Evolutionary conservation across 2,888 invertebrate species (phyloP), one percentile per base, ranked within the genome.

Genomic region (Drosophila testacea): DNA sequence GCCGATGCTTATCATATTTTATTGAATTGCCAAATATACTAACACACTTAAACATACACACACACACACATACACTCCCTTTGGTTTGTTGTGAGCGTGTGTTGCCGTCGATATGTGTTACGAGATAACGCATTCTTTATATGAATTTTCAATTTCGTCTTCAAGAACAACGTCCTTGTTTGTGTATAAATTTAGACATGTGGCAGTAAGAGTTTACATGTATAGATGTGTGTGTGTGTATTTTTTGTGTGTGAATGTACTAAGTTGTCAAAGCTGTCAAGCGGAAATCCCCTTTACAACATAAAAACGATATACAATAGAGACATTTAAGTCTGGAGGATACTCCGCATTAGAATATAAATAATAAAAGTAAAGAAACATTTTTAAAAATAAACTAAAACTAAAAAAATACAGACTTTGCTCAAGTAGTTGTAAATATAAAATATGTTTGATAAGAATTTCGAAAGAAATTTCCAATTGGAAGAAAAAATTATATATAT

Each of bases 221-320:
- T 66, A 52, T 42, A 36, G 47, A 27, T 46, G 4, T 46, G 61
- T 38, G 6, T 50, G 67, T 41, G 28, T 56, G n/a, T 39, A 46
- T 48, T 13, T 61, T 41, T 7, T 52, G 67, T 50, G 54, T 69
- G 55, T 66, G 54, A 72, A 61, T 62, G 62, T 73, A 74, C 70
- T 71, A 72, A 80, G 80, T 90, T 88, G 87, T 87, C 87, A 89
- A 85, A 86, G 79, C 85, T 83, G 81, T 87, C 87, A 87, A 77
- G 68, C 77, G 90, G 82, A 87, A 90, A 88, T 85, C 75, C 81
- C 83, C 73, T 77, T 80, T 74, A 86, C 73, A 83, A 79, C 83
- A 81, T 76, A 73, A 71, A 87, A 75, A 69, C 51, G 52, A 51
- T 36, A 38, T 36, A 27, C 16, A 13, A 22, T n/a, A 22, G 6